Evolutionary conservation across 1,140 invertebrate species (phyloP), one percentile per base, ranked within the genome.

Genomic region (Anoplophora glabripennis): DNA sequence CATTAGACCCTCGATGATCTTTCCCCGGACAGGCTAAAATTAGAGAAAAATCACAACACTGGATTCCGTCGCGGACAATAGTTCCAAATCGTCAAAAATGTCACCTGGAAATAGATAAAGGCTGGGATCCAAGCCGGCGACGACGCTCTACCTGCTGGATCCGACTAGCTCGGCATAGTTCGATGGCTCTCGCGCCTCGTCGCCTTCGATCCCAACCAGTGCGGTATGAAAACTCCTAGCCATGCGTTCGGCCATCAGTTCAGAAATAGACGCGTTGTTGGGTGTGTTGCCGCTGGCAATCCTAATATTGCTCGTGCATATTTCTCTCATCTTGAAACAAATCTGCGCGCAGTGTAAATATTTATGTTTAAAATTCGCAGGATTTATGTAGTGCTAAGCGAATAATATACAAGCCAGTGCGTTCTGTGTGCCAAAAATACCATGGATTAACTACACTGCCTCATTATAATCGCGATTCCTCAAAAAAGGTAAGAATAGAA

Each of bases 351-450:
- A 37, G 38, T 57, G 53, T 63, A 63, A 63, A 63, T 63, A 63
- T 63, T 63, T 63, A 59, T 41, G 54, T 37, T 36, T 28, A 45
- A 12, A 17, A 17, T 17, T 12, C 47, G 45, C 53, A 54, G 52
- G 51, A 59, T 63, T 56, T 56, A 57, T 63, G 51, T 38, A 59
- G 56, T 63, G 61, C 38, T 54, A 49, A 63, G 59, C 59, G 57
- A 63, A 63, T 63, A 57, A 63, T 53, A 54, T 63, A 63, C 54
- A 42, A 54, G 15, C 34, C 15, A n/a, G 12, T 40, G 61, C 54
- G 61, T 63, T 63, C 58, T 56, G 17, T 59, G 48, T 58, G 61
- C 61, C 56, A 52, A 58, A 58, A 58, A 57, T 62, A 62, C 14
- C 51, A 34, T 57, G 61, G 61, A 63, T 63, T 63, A 58, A 47